Conservation (phyloP, 1,140 invertebrate species). For the Popillia japonica region DNA sequence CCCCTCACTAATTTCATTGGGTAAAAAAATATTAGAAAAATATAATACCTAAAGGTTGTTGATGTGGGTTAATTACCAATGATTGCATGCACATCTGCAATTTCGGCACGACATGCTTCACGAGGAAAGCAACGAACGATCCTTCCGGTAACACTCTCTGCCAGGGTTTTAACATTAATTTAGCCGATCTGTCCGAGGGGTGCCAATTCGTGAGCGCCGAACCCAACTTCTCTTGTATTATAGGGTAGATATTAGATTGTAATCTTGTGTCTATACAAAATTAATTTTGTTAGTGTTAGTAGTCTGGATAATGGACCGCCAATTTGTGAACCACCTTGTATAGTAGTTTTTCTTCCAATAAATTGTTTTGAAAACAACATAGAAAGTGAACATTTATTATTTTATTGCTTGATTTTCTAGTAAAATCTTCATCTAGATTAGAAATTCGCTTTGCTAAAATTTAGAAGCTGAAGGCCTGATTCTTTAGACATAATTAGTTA, state of each 20-base stretch:
- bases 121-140: constrained; percentile 85
- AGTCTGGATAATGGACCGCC: too few relatives aligned
- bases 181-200: constrained; percentile 90
- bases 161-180: constrained; percentile 94
- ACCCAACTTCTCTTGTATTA: constrained; percentile 90
- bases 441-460: too few relatives aligned
- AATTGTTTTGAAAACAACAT: too few relatives aligned
- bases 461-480: too few relatives aligned
- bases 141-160: constrained; percentile 81
- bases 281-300: too few relatives aligned
- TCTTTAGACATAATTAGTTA: too few relatives aligned
- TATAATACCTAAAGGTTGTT: constrained; percentile 79
- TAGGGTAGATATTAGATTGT: constrained; percentile 86
- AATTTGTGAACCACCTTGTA: too few relatives aligned
- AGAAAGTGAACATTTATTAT: too few relatives aligned
- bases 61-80: constrained; percentile 86
- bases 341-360: too few relatives aligned
- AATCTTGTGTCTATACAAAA: constrained; percentile 67
- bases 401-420: too few relatives aligned
- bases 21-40: not conserved
- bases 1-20: too few relatives aligned
- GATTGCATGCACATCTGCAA: constrained; percentile 74
- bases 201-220: constrained; percentile 90
- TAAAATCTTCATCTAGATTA: too few relatives aligned
- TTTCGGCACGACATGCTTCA: constrained; percentile 93